Percentiles rank a stretch among this genome's conserved stretches.
Conservation (phyloP, 1,140 invertebrate genomes). For the Drosophila orosa region DNA sequence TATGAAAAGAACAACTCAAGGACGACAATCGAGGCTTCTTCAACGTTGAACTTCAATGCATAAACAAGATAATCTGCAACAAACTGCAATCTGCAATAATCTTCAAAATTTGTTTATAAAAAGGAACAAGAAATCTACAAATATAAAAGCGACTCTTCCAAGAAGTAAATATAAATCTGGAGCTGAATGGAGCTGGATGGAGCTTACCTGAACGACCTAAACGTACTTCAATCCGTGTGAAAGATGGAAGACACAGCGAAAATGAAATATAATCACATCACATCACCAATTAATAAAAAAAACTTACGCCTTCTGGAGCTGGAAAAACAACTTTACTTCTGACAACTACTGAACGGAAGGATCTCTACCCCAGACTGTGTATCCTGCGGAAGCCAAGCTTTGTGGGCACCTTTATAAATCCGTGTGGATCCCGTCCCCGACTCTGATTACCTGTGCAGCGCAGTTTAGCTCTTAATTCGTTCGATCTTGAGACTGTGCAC, state of each 20-base stretch:
- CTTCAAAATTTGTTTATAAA: not conserved
- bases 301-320: not conserved
- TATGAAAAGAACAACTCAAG: not conserved
- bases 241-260: not conserved
- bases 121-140: not conserved
- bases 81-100: not conserved
- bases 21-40: not conserved
- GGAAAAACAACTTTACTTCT: not conserved
- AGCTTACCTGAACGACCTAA: not conserved
- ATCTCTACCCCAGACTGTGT: not conserved
- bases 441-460: slow-evolving; percentile 26
- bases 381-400: not conserved
- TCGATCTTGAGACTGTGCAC: slow-evolving; percentile 64
- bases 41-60: not conserved
- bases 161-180: too few species aligned
- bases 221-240: not conserved
- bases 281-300: not conserved
- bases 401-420: not conserved
- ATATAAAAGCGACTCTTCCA: not conserved
- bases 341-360: not conserved
- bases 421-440: slow-evolving; percentile 14
- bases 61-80: not conserved
- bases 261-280: not conserved
- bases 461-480: slow-evolving; percentile 72
- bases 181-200: not conserved